These are phyloP conservation scores for Microplitis manilae DNA, from an alignment of 2,888 invertebrate genomes.

Conservation along the genomic window DNA sequence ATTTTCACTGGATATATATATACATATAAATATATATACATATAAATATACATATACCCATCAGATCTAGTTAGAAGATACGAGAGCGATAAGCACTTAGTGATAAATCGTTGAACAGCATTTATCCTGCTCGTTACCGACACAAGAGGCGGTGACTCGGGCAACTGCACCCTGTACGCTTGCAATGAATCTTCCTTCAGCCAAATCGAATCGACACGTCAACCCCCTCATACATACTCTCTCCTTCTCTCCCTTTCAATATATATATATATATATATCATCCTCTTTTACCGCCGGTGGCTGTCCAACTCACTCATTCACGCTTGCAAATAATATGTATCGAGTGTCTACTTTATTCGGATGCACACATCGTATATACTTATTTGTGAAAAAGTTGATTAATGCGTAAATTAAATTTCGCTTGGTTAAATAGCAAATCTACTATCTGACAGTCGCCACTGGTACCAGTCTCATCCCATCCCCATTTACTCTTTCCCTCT, in stretches of 20 bases:
- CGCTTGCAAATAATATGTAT: not conserved
- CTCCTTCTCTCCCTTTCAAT: too few species aligned
- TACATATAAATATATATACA: too few species aligned
- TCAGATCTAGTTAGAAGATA: not conserved
- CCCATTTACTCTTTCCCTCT: conserved; percentile 13
- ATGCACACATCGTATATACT: conserved; percentile 23
- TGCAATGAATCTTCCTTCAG: conserved; percentile 43
- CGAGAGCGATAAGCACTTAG: conserved; percentile 29
- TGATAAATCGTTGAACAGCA: conserved; percentile 35
- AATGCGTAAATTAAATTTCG: conserved; percentile 50
- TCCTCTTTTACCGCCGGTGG: not conserved
- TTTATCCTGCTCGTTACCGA: conserved; percentile 40
- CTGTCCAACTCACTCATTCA: not conserved
- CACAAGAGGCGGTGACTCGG: conserved; percentile 46
- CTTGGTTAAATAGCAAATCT: conserved; percentile 24
- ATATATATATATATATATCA: not conserved
- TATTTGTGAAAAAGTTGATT: conserved; percentile 46
- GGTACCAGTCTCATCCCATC: not conserved
- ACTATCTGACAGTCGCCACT: conserved; percentile 21
- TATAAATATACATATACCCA: too few species aligned
- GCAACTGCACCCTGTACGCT: conserved; percentile 36
- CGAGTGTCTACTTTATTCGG: not conserved
- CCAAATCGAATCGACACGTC: conserved; percentile 34
- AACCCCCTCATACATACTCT: not conserved
- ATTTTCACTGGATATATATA: too few species aligned